A percentile compares a stretch with the other conserved stretches of the same genome.
Conservation (phyloP, 2,113 vertebrate species). For the Romanogobio albipinnatus region DNA sequence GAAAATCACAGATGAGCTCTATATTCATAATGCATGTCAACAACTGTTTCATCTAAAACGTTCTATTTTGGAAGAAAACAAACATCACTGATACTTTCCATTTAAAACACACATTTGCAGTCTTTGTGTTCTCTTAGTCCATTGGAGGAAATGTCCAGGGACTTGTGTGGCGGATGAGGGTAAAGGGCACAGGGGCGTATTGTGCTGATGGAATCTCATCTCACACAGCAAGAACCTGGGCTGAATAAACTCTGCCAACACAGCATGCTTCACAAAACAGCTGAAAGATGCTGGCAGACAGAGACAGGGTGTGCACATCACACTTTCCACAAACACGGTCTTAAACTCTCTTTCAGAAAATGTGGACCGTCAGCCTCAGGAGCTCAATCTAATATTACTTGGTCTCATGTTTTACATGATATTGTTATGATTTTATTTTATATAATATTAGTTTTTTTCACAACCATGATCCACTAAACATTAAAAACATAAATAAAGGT, state of each 20-base stretch:
- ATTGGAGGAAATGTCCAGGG: constrained; percentile 8
- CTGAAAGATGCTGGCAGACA: constrained; percentile 23
- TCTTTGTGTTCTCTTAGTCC: not conserved
- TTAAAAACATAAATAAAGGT: not conserved
- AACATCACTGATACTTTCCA: not conserved
- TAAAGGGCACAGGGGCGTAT: constrained; percentile 50
- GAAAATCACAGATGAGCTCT: not conserved
- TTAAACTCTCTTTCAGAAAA: not conserved
- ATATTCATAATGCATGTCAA: not conserved
- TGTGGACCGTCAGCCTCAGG: not conserved
- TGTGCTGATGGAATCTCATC: constrained; percentile 45
- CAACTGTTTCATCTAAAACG: not conserved
- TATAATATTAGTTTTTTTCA: not conserved
- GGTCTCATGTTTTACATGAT: not conserved
- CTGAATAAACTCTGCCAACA: constrained; percentile 51
- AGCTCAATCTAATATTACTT: not conserved
- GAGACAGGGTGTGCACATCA: constrained; percentile 32
- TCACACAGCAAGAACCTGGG: constrained; percentile 48
- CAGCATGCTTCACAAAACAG: constrained; percentile 50
- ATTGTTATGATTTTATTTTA: not conserved
- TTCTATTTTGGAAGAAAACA: not conserved
- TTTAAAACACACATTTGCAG: not conserved
- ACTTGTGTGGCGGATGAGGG: constrained; percentile 14
- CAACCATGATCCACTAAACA: not conserved
- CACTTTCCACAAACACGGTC: not conserved